Percentiles rank a stretch among this genome's conserved stretches.
These are phyloP conservation scores for Hippocampus zosterae DNA, from an alignment of 2,113 vertebrate genomes.

Conservation along the genomic window DNA sequence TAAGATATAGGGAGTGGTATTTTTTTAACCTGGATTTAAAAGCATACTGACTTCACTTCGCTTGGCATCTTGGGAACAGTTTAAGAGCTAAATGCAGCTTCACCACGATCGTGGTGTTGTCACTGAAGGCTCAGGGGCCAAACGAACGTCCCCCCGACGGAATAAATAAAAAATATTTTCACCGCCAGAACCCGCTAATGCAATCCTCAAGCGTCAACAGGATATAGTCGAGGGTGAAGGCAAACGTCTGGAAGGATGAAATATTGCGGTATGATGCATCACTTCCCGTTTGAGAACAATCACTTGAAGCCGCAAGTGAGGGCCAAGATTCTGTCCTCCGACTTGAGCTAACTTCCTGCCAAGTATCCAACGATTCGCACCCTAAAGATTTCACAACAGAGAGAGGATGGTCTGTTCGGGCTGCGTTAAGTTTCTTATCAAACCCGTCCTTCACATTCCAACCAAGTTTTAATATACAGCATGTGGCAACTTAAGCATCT, in stretches of 20 bases:
- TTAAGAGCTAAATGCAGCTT: too few species aligned
- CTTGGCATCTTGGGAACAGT: too few species aligned
- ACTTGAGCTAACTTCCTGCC: slow-evolving; percentile 41
- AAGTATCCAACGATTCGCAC: slow-evolving; percentile 37
- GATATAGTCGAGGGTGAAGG: slow-evolving; percentile 20
- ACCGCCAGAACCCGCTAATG: background rate
- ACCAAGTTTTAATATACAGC: background rate
- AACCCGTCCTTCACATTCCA: background rate
- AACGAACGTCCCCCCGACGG: too few species aligned
- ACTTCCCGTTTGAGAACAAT: slow-evolving; percentile 62
- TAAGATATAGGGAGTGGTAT: too few species aligned
- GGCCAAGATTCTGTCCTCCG: slow-evolving; percentile 52
- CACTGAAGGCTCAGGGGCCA: background rate
- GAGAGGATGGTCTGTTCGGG: slow-evolving; percentile 9
- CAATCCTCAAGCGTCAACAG: slow-evolving; percentile 27
- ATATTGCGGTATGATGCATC: slow-evolving; percentile 30
- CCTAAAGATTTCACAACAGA: slow-evolving; percentile 46
- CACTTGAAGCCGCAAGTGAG: slow-evolving; percentile 13
- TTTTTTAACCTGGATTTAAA: too few species aligned
- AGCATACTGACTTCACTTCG: too few species aligned
- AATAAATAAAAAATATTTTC: background rate
- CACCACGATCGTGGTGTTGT: too few species aligned
- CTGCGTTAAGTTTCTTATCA: slow-evolving; percentile 18
- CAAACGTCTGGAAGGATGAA: slow-evolving; percentile 41
- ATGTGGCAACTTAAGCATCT: slow-evolving; percentile 11